phyloP scores from a whole-genome alignment of 2,797 vertebrate genomes.

The Rhinoraja longicauda region DNA sequence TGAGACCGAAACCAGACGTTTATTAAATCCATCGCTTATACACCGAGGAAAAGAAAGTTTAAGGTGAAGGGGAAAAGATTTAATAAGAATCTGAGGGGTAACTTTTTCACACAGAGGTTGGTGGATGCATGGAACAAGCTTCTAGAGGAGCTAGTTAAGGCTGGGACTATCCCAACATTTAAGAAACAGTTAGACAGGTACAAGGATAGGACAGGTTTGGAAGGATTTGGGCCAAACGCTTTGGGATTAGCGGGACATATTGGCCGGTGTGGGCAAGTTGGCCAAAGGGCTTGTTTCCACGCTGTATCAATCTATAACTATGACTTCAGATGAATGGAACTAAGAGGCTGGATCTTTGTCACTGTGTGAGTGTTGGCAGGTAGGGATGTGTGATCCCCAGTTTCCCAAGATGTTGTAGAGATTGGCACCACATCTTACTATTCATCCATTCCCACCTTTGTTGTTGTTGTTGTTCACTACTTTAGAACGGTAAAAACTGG shows the following conservation, averaged over 20 bases:
- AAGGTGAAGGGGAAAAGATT: too few species aligned
- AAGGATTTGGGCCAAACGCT: too few species aligned
- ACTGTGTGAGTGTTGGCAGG: background rate
- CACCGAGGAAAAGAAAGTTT: background rate
- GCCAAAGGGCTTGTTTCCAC: too few species aligned
- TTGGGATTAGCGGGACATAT: too few species aligned
- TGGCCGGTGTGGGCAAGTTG: too few species aligned
- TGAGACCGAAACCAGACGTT: background rate
- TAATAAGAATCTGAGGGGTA: too few species aligned
- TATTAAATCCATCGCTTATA: background rate
- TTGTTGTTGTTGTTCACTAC: background rate
- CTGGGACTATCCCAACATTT: too few species aligned
- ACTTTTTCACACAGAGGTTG: background rate
- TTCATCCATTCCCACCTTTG: background rate
- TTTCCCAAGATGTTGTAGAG: background rate
- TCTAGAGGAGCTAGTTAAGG: too few species aligned
- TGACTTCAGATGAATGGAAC: background rate
- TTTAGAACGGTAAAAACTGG: background rate
- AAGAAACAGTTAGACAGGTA: too few species aligned
- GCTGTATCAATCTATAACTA: too few species aligned
- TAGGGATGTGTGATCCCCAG: background rate
- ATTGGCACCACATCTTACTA: background rate
- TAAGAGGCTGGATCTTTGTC: background rate
- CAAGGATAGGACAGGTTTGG: too few species aligned
- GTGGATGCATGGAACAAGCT: too few species aligned